Base-by-base conservation (phyloP, 2,797 vertebrate species). In the Halcyon chelicuti region DNA sequence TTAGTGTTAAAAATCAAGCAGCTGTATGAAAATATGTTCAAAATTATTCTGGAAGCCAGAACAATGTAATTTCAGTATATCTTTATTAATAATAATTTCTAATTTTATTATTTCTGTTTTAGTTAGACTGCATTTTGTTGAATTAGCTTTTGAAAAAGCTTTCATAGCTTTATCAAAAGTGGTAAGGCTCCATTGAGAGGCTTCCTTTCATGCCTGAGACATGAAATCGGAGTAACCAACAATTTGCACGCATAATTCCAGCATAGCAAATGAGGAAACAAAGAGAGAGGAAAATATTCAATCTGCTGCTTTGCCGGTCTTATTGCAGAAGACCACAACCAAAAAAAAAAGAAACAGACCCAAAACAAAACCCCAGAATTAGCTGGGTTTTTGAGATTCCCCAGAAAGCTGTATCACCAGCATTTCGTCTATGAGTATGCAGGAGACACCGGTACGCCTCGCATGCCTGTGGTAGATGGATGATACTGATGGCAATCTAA, bases 401-500 rank as follows among this genome's bases (percentile, higher is more conserved):
- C 87, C 3, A 1, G 71, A 75, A 95, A 87, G 82, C 90, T 88
- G 94, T 71, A 90, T 51, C 72, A 88, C 93, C 91, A 80, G 82
- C 57, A 3, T 68, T 72, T 71, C 19, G 28, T 96, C 90, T 39
- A 12, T 23, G 82, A 88, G 92, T 86, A 71, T 81, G 86, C 19
- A 6, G 94, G 88, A 93, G 88, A 90, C 0, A 25, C 26, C 3
- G 23, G 92, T n/a, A 44, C 5, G 49, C 74, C 44, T 54, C 37
- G 1, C 87, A 62, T 31, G 96, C 94, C 97, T 12, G 37, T 80
- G 86, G 73, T 96, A 96, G 97, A 98, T 96, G 96, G 97, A 97
- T 98, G 97, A 88, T 95, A 89, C 96, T 95, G 96, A 96, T 95
- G 97, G 97, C 96, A 94, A 96, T 98, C 93, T 97, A 97, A 98